Evolutionary conservation across 2,888 invertebrate genomes (phyloP).

Genomic region (Allacma fusca): DNA sequence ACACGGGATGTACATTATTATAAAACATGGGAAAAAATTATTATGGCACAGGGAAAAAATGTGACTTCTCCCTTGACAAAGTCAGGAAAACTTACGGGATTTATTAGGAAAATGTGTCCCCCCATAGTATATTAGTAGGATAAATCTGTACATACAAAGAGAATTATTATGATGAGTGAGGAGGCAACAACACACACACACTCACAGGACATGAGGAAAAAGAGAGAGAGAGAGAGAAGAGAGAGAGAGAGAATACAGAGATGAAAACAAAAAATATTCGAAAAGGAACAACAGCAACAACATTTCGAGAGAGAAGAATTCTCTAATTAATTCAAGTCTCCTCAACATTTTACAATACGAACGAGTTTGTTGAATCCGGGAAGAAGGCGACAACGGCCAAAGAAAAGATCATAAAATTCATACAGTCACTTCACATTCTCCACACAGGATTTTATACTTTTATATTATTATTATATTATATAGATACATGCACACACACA

Average conservation of each 20-base stretch:
- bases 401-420: conserved; percentile 16
- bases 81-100: too few relatives aligned
- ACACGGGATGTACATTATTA: neutral
- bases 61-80: too few relatives aligned
- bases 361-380: conserved; percentile 29
- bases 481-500: too few relatives aligned
- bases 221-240: neutral
- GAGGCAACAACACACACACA: neutral
- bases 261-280: neutral
- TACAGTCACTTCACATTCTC: neutral
- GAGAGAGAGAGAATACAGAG: neutral
- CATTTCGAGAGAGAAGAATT: neutral
- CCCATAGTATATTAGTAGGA: too few relatives aligned
- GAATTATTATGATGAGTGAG: too few relatives aligned
- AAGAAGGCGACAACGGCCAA: conserved; percentile 27
- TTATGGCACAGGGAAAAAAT: too few relatives aligned
- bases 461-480: too few relatives aligned
- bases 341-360: conserved; percentile 14
- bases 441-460: neutral
- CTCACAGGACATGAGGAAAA: neutral
- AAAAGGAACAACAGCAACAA: neutral
- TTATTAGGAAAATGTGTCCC: too few relatives aligned
- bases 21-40: too few relatives aligned
- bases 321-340: conserved; percentile 23
- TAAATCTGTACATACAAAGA: too few relatives aligned